Percentiles rank a stretch among this genome's conserved stretches.
Conservation (phyloP, 2,888 invertebrate genomes). For the Coelopa pilipes region DNA sequence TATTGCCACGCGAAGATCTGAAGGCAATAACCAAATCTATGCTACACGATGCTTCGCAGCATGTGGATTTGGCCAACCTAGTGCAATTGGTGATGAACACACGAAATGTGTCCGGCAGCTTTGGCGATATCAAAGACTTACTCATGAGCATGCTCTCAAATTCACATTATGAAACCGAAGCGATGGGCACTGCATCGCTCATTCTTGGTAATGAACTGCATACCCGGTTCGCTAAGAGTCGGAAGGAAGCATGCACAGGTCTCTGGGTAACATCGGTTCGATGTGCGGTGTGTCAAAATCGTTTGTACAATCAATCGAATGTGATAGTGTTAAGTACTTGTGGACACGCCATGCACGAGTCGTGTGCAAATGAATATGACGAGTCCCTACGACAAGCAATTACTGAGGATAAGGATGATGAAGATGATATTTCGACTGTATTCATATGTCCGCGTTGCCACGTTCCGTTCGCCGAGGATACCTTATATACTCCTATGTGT, state of each 20-base stretch:
- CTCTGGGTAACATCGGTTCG: constrained; percentile 63
- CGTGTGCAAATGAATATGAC: constrained; percentile 50
- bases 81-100: constrained; percentile 72
- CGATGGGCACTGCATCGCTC: constrained; percentile 75
- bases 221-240: constrained; percentile 61
- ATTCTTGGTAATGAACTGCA: constrained; percentile 76
- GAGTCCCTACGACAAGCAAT: not conserved
- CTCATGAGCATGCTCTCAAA: constrained; percentile 78
- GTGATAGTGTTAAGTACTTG: constrained; percentile 61
- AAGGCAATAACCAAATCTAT: constrained; percentile 67
- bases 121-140: constrained; percentile 73
- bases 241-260: constrained; percentile 57
- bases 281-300: constrained; percentile 62
- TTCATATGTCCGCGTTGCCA: constrained; percentile 61
- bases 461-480: constrained; percentile 39
- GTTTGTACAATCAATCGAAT: constrained; percentile 58
- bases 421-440: constrained; percentile 27
- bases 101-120: constrained; percentile 67
- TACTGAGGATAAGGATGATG: constrained; percentile 30
- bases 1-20: constrained; percentile 65
- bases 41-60: constrained; percentile 70
- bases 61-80: constrained; percentile 71
- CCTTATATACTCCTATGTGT: constrained; percentile 49
- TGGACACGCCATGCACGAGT: constrained; percentile 64
- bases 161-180: constrained; percentile 79